Conservation (phyloP, 2,113 vertebrate species). For the Azemiops feae region DNA sequence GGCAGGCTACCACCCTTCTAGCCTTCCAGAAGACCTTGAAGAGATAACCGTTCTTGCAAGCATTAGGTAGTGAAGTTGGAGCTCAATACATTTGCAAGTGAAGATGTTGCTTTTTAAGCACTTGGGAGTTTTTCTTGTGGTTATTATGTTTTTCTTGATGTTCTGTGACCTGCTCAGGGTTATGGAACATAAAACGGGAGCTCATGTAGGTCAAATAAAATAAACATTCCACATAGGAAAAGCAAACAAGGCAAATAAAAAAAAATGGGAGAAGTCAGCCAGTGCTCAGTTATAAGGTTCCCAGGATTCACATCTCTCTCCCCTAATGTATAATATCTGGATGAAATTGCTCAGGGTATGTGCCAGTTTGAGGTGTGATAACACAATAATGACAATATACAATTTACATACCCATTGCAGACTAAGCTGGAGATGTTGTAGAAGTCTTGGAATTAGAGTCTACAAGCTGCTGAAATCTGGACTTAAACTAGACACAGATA, state of each 20-base stretch:
- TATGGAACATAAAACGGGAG: neutral
- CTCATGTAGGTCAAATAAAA: neutral
- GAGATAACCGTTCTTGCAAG: neutral
- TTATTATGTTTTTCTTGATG: neutral
- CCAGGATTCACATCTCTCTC: too few relatives aligned
- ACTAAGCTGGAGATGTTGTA: neutral
- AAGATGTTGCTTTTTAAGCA: neutral
- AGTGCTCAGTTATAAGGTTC: neutral
- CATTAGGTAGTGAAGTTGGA: neutral
- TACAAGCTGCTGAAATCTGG: neutral
- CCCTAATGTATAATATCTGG: too few relatives aligned
- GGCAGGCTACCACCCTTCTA: neutral
- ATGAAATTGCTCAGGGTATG: too few relatives aligned
- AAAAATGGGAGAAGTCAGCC: neutral
- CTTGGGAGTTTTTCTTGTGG: neutral
- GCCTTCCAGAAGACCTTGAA: neutral
- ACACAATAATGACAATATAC: neutral
- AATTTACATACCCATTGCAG: neutral
- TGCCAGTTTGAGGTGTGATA: neutral
- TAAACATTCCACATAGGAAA: neutral
- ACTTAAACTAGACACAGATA: neutral
- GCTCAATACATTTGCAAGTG: neutral
- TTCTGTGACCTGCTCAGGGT: neutral
- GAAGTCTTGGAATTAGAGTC: neutral
- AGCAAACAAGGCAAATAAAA: neutral